Evolutionary conservation across 2,888 invertebrate genomes (phyloP).

Genomic region (Drosophila macrospina): DNA sequence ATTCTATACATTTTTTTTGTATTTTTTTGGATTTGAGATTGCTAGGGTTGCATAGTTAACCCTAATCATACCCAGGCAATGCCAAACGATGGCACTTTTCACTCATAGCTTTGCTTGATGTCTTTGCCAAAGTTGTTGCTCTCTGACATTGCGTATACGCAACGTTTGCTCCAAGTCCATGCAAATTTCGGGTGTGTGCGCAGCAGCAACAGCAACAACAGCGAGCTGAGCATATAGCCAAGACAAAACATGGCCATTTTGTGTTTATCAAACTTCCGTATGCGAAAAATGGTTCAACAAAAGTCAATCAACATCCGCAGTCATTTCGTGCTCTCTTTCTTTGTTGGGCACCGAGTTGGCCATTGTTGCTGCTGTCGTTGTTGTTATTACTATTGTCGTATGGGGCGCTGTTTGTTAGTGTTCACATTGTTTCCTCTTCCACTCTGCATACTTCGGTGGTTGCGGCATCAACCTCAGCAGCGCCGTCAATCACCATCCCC

Average conservation of each 20-base stretch:
- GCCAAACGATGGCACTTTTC: conserved; percentile 27
- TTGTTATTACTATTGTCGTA: conserved; percentile 33
- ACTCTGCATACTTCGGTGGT: conserved; percentile 29
- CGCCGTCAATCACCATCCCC: conserved; percentile 52
- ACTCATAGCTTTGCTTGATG: conserved; percentile 25
- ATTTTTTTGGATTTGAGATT: conserved; percentile 1
- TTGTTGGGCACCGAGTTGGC: conserved; percentile 13
- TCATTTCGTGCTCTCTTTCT: conserved; percentile 44
- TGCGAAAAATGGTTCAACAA: conserved; percentile 57
- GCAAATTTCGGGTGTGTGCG: conserved; percentile 38
- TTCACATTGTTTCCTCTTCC: conserved; percentile 49
- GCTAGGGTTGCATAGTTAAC: conserved; percentile 22
- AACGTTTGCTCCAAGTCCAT: conserved; percentile 25
- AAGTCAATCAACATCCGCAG: conserved; percentile 78
- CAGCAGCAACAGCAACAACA: conserved; percentile 15
- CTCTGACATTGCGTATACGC: conserved; percentile 43
- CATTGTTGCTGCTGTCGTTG: conserved; percentile 19
- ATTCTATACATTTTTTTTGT: conserved; percentile 5
- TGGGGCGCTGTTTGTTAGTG: conserved; percentile 34
- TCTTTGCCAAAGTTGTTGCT: conserved; percentile 22
- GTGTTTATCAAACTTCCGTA: conserved; percentile 76
- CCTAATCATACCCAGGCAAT: conserved; percentile 39
- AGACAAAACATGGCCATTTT: conserved; percentile 51
- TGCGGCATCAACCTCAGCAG: conserved; percentile 12
- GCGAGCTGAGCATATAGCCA: conserved; percentile 25